phyloP scores from a whole-genome alignment of 2,797 vertebrate species.

The Gymnocypris eckloni region DNA sequence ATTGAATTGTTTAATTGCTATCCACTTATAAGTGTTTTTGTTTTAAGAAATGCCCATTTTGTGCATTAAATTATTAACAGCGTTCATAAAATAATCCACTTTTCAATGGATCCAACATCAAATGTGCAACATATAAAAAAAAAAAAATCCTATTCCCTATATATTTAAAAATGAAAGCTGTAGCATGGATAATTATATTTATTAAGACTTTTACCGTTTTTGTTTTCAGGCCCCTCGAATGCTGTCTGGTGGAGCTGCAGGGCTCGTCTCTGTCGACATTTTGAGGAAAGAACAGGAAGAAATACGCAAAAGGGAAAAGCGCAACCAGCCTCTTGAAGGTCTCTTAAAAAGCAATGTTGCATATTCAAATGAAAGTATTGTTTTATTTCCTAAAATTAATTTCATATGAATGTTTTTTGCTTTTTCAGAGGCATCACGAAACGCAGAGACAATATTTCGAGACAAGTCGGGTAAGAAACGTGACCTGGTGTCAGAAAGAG shows the following conservation, averaged over 20 bases:
- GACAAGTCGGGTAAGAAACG: conserved; percentile 90
- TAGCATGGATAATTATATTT: background rate
- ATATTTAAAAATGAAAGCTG: background rate
- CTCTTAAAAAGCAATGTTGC: conserved; percentile 18
- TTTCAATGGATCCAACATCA: background rate
- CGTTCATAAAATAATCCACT: background rate
- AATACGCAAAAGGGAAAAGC: conserved; percentile 77
- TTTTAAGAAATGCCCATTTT: background rate
- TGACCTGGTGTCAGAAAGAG: conserved; percentile 85
- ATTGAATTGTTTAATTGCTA: background rate
- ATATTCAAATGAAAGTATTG: background rate
- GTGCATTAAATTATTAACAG: background rate
- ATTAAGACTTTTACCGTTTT: background rate
- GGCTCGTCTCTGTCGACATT: conserved; percentile 85
- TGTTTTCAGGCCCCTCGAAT: conserved; percentile 73
- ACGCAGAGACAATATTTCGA: conserved; percentile 88
- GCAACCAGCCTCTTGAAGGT: conserved; percentile 86
- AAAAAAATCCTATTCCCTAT: too few species aligned
- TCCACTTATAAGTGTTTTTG: background rate
- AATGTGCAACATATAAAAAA: background rate
- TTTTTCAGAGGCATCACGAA: conserved; percentile 83
- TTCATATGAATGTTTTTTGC: background rate
- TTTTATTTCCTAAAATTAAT: background rate
- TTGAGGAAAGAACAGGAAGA: conserved; percentile 88
- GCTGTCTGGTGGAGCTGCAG: conserved; percentile 85